Evolutionary conservation across 2,888 invertebrate genomes (phyloP).

Genomic region (Chrysodeixis includens): DNA sequence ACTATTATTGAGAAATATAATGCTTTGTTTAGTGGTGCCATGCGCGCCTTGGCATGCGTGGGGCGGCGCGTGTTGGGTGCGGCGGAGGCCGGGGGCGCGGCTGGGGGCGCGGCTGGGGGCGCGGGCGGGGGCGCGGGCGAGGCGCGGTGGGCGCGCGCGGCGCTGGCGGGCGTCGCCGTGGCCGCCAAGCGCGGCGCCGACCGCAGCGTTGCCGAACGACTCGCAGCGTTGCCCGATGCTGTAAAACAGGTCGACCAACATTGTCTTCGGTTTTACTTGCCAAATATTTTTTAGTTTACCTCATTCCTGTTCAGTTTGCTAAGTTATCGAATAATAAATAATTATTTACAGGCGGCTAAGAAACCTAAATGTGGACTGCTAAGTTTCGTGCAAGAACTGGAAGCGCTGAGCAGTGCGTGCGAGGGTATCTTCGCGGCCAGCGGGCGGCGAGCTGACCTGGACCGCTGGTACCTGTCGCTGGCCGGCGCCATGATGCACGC

Average conservation of each 20-base stretch:
- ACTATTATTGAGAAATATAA: no score
- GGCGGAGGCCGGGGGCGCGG: constrained; percentile 85
- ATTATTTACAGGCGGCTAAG: constrained; percentile 71
- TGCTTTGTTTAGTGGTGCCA: constrained; percentile 92
- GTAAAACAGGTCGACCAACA: constrained; percentile 77
- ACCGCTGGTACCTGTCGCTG: constrained; percentile 96
- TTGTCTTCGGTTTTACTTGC: no score
- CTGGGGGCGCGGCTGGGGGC: constrained; percentile 57
- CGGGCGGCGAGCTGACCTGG: constrained; percentile 96
- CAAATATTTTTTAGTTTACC: no score
- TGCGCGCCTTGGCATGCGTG: constrained; percentile 97
- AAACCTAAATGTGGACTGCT: constrained; percentile 94
- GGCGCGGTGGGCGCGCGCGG: constrained; percentile 77
- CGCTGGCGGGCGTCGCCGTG: constrained; percentile 78
- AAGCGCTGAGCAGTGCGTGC: constrained; percentile 95
- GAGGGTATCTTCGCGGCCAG: constrained; percentile 96
- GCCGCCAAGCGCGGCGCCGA: constrained; percentile 92
- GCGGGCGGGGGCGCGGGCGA: constrained; percentile 91
- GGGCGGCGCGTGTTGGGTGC: constrained; percentile 98
- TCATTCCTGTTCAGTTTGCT: no score
- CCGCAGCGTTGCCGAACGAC: constrained; percentile 95
- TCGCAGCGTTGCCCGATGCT: constrained; percentile 92
- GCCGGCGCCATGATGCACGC: constrained; percentile 95
- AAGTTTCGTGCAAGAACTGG: constrained; percentile 96
- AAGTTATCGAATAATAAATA: not conserved